Evolutionary conservation across 2,797 vertebrate genomes (phyloP).

Genomic region (Danio kyathit): DNA sequence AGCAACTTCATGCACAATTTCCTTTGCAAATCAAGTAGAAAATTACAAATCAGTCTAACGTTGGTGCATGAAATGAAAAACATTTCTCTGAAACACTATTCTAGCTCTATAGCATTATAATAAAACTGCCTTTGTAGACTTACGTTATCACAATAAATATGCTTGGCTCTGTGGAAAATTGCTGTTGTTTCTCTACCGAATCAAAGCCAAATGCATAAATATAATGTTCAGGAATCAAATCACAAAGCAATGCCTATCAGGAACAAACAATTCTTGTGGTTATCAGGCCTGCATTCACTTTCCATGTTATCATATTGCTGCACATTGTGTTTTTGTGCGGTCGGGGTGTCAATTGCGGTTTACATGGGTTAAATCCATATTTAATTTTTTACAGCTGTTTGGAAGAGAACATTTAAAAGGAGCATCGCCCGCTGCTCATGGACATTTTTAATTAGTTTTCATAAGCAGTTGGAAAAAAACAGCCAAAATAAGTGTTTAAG

Average conservation of each 20-base stretch:
- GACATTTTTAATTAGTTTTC: constrained; percentile 1
- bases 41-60: too few relatives aligned
- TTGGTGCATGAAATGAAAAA: too few relatives aligned
- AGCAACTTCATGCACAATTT: too few relatives aligned
- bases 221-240: background rate
- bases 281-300: background rate
- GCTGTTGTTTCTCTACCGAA: too few relatives aligned
- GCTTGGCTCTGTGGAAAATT: too few relatives aligned
- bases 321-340: constrained; percentile 1
- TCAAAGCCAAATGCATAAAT: background rate
- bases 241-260: background rate
- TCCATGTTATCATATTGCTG: constrained; percentile 9
- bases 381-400: constrained; percentile 3
- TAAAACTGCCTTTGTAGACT: too few relatives aligned
- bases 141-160: too few relatives aligned
- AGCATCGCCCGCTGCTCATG: background rate
- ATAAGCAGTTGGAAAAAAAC: background rate
- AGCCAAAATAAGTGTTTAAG: background rate
- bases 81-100: too few relatives aligned
- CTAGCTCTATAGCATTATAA: too few relatives aligned
- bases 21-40: too few relatives aligned
- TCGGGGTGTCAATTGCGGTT: constrained; percentile 10
- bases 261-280: background rate
- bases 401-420: background rate
- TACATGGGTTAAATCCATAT: background rate